Evolutionary conservation across 1,140 invertebrate species (phyloP).

Genomic region (Drosophila gunungcola): DNA sequence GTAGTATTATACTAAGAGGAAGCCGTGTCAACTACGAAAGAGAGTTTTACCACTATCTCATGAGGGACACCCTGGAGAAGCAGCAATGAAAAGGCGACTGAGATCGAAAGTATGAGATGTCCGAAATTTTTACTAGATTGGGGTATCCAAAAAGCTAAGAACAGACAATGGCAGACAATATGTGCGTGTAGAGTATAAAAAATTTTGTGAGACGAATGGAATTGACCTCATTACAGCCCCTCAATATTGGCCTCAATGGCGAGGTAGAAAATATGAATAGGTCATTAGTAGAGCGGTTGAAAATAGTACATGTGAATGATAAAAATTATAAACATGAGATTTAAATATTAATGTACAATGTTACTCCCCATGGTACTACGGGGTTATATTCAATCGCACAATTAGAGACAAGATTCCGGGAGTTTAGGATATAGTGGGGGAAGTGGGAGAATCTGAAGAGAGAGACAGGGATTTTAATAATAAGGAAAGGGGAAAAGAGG

Average conservation of each 20-base stretch:
- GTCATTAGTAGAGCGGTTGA: constrained; percentile 23
- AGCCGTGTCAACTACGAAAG: constrained; percentile 6
- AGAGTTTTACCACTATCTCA: constrained; percentile 11
- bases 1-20: constrained; percentile 8
- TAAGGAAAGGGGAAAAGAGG: constrained; percentile 35
- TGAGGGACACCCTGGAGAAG: constrained; percentile 5
- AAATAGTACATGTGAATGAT: constrained; percentile 21
- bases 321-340: constrained; percentile 32
- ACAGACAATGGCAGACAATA: constrained; percentile 6
- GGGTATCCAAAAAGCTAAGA: neutral
- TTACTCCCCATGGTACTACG: constrained; percentile 48
- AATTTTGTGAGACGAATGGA: constrained; percentile 29
- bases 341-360: constrained; percentile 46
- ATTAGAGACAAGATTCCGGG: constrained; percentile 45
- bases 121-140: constrained; percentile 10
- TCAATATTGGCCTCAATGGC: constrained; percentile 4
- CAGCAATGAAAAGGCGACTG: too few relatives aligned
- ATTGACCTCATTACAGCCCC: constrained; percentile 61
- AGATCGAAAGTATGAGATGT: constrained; percentile 1
- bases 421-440: constrained; percentile 19
- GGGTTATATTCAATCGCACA: constrained; percentile 37
- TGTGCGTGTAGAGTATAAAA: neutral
- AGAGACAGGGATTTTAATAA: constrained; percentile 16
- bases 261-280: constrained; percentile 48
- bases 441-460: constrained; percentile 10